phyloP scores from a whole-genome alignment of 1,140 invertebrate genomes.

The Aporrectodea caliginosa region DNA sequence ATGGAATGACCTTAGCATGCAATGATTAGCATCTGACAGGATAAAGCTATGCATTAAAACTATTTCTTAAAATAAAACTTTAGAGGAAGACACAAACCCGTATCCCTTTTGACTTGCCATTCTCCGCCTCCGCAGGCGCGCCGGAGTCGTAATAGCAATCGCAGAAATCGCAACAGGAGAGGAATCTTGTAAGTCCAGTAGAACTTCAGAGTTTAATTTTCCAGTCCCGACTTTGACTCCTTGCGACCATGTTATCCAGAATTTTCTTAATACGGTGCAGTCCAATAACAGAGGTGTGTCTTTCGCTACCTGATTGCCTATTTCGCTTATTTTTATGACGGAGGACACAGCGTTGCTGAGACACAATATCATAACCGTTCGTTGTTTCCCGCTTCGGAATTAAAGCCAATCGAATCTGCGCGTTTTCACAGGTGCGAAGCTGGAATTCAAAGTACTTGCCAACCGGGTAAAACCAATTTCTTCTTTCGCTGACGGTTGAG shows the following conservation, averaged over 20 bases:
- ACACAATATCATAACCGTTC: not conserved
- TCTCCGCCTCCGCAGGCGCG: not conserved
- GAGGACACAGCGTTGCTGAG: not conserved
- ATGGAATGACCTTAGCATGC: too few relatives aligned
- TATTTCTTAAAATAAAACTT: too few relatives aligned
- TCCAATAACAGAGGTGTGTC: not conserved
- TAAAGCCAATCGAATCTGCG: not conserved
- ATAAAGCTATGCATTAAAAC: too few relatives aligned
- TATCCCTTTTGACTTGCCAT: not conserved
- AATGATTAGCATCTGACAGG: too few relatives aligned
- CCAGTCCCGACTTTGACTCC: constrained; percentile 16
- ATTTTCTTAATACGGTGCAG: not conserved
- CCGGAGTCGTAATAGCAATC: constrained; percentile 1
- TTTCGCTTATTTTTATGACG: not conserved
- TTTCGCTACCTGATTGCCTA: not conserved
- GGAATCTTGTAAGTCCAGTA: not conserved
- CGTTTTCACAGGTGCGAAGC: not conserved
- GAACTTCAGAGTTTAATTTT: not conserved
- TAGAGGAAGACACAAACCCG: not conserved
- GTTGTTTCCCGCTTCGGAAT: not conserved
- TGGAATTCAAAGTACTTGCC: not conserved
- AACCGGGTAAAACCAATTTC: not conserved
- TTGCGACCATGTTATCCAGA: constrained; percentile 23
- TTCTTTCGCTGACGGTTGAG: not conserved
- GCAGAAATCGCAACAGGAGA: not conserved